These are phyloP conservation scores for Coccyzus lansbergi DNA, from an alignment of 2,797 vertebrate species.

Conservation along the genomic window DNA sequence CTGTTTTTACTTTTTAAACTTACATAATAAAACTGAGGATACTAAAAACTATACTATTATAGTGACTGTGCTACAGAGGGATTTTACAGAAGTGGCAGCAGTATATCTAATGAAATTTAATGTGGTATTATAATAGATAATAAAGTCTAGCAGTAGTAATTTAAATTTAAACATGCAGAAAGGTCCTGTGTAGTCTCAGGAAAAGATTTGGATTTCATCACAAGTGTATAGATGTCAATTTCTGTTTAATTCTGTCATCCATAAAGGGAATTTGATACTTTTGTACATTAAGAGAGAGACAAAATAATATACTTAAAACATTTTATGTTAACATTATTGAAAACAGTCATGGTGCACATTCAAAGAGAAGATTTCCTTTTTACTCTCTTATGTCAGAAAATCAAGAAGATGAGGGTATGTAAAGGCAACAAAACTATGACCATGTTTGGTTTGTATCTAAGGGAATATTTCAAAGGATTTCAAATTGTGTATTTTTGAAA, in stretches of 20 bases:
- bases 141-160: conserved; percentile 24
- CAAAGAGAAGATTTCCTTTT: neutral
- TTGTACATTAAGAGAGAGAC: neutral
- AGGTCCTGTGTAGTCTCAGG: conserved; percentile 5
- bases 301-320: neutral
- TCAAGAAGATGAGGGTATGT: neutral
- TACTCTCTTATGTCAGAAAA: neutral
- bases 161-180: conserved; percentile 21
- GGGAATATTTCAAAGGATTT: neutral
- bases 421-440: neutral
- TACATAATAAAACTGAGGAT: neutral
- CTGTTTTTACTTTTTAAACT: neutral
- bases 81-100: neutral
- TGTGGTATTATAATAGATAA: conserved; percentile 26
- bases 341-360: neutral
- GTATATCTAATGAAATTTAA: conserved; percentile 26
- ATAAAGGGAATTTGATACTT: neutral
- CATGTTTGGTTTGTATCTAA: neutral
- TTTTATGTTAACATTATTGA: neutral
- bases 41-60: neutral
- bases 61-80: neutral
- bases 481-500: neutral
- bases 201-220: conserved; percentile 32
- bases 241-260: neutral
- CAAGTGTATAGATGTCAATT: neutral